Base-by-base conservation (phyloP, 1,140 invertebrate species). In the Drosophila parabipectinata region DNA sequence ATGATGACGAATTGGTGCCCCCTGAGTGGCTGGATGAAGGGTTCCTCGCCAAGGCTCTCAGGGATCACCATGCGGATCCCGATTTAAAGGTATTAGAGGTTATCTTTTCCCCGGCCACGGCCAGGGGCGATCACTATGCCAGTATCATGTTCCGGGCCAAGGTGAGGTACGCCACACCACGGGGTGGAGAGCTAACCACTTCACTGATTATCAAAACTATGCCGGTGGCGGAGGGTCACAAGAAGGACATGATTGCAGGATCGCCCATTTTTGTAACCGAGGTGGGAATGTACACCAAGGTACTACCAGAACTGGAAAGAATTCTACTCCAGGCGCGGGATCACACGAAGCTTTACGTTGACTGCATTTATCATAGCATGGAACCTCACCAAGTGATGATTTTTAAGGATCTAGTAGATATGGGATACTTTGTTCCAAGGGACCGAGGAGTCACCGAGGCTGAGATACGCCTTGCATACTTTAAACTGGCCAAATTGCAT, bases 41-140 rank as follows among this genome's bases (percentile, higher is more conserved):
- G 4, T 90, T 91, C 24, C 56, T 91, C 1, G 26, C 54, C 4
- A 34, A 71, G 28, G 85, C 79, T 7, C 52, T 91, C 1, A 44
- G 12, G 0, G 18, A 51, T 1, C 32, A 76, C 37, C 64, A 84
- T 37, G 63, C 64, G 8, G 54, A 50, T 5, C 21, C 64, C 12
- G 48, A 57, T 9, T 4, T 87, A 2, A 53, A 64, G 18, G 59
- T 91, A 0, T 15, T 41, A 1, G 56, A 74, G 12, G 7, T 87
- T 0, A 58, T 60, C 14, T 63, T 84, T 0, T 75, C 77, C 3
- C 90, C 90, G 4, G 90, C 90, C 2, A 81, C 72, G 18, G 67
- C 30, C 21, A 88, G 88, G 41, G 85, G 82, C 0, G 90, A 91
- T 73, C 90, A 91, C 45, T 91, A 90, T 77, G 90, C 82, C 7